A percentile compares a stretch with the other conserved stretches of the same genome.
These are phyloP conservation scores for Picathartes gymnocephalus DNA, from an alignment of 2,113 vertebrate species.

Conservation along the genomic window DNA sequence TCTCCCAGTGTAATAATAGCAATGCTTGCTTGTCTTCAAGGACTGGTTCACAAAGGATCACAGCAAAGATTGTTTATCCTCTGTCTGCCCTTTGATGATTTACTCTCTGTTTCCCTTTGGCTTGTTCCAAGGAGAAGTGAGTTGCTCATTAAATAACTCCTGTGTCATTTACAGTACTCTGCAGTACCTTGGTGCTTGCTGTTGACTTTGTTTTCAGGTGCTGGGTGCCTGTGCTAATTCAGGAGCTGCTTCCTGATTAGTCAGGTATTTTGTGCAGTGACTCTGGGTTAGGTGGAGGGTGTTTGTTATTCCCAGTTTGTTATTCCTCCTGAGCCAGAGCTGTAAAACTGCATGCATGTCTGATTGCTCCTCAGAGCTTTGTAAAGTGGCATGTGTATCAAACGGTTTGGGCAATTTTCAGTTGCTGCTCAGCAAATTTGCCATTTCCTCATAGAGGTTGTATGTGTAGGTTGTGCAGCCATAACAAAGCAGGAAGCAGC, in stretches of 20 bases:
- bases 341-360: not conserved
- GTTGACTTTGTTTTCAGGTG: not conserved
- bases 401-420: not conserved
- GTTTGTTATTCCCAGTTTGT: not conserved
- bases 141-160: not conserved
- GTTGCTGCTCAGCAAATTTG: not conserved
- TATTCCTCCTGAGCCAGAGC: not conserved
- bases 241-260: not conserved
- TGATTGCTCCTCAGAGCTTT: not conserved
- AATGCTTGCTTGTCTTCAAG: not conserved
- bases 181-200: not conserved
- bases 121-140: not conserved
- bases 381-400: not conserved
- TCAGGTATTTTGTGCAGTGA: not conserved
- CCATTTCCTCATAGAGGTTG: not conserved
- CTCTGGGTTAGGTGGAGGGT: not conserved
- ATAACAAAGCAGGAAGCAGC: not conserved
- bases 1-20: not conserved
- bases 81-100: not conserved
- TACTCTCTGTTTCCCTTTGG: not conserved
- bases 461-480: too few species aligned
- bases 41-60: not conserved
- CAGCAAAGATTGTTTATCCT: not conserved
- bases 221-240: not conserved
- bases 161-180: not conserved